These are phyloP conservation scores for Trematomus bernacchii DNA, from an alignment of 2,797 vertebrate genomes.

Conservation along the genomic window DNA sequence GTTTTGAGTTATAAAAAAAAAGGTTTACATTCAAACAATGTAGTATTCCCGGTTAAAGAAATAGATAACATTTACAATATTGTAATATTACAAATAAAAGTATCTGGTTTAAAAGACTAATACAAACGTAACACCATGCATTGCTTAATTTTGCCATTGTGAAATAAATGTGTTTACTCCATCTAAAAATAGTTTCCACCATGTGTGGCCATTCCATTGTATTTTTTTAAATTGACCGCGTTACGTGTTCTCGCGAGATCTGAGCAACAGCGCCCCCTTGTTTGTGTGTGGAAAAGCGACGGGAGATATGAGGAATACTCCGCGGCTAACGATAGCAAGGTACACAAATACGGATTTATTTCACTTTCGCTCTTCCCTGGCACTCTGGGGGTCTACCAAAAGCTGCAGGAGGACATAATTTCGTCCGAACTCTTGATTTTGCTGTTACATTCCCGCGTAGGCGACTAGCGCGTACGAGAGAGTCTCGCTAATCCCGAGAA, in stretches of 20 bases:
- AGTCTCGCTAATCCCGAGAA: conserved; percentile 52
- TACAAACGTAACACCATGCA: no score
- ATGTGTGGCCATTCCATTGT: no score
- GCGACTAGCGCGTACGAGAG: conserved; percentile 19
- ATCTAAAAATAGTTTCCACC: no score
- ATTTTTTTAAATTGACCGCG: conserved; percentile 28
- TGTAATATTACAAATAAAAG: no score
- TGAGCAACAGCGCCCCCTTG: conserved; percentile 81
- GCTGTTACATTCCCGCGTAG: conserved; percentile 32
- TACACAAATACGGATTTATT: conserved; percentile 77
- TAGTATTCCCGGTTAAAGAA: no score
- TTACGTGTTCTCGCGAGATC: conserved; percentile 80
- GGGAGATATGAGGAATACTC: conserved; percentile 76
- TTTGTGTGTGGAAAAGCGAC: conserved; percentile 74
- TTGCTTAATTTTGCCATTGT: no score
- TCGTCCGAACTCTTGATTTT: not conserved
- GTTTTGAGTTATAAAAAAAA: no score
- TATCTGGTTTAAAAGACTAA: no score
- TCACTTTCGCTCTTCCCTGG: conserved; percentile 36
- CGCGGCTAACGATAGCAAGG: conserved; percentile 81
- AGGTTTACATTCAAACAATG: no score
- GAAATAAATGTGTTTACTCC: no score
- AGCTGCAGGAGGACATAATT: conserved; percentile 16
- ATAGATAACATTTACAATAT: no score
- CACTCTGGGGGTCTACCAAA: not conserved